Evolutionary conservation across 2,888 invertebrate genomes (phyloP), one percentile per base, ranked within the genome.

Genomic region (Andricus quercusramuli): DNA sequence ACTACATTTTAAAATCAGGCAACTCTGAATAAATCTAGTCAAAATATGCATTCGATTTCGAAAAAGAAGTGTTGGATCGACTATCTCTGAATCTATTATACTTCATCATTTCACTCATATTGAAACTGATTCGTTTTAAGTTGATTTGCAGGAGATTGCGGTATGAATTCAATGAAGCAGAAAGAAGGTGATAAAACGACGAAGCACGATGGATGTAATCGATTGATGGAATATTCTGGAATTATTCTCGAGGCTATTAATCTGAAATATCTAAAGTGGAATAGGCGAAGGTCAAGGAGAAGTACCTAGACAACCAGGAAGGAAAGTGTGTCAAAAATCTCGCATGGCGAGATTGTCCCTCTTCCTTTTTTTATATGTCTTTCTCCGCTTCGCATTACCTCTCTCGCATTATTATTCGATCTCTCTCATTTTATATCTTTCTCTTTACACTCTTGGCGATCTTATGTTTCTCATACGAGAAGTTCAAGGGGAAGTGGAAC

Each of bases 261-360:
- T 74, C 56, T 56, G 1, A 56, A 74, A 74, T 56, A 37, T 47
- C 13, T 80, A 32, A 82, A 83, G 81, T 80, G 79, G 89, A 88
- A 89, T 90, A 88, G 88, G 87, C 87, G 85, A 91, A 90, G 90
- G 90, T 90, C 90, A 90, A 89, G 88, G 88, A 88, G 85, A 88
- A 83, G 88, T 88, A 87, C 86, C 85, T 86, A 84, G 83, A 81
- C 83, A 82, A 83, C 84, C 85, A 84, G 78, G 82, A 86, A 86
- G 85, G 91, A 92, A 92, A 92, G 92, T 92, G 87, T 92, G 92
- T 92, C 92, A 91, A 91, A 92, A 91, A 92, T 92, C 88, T 88
- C 86, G 88, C 89, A 84, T 86, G 86, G 83, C 85, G 78, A 67
- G 82, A 70, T 66, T 77, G 79, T 70, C 47, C 81, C 76, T 82